Conservation (phyloP, 2,797 vertebrate genomes). For the Hippopotamyrus pictus region DNA sequence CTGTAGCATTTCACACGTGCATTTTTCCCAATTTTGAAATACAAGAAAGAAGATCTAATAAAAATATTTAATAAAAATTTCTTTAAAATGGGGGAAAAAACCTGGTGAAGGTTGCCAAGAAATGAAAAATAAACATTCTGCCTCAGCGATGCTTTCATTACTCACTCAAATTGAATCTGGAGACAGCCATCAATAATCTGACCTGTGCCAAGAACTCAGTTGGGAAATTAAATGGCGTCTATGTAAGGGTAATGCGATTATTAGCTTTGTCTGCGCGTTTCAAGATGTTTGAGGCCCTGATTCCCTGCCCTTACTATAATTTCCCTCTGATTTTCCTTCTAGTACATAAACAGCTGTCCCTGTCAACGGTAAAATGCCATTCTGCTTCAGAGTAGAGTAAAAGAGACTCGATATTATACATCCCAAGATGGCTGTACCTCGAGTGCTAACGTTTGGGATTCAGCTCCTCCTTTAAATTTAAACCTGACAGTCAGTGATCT, state of each 20-base stretch:
- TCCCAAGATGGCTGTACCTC: background rate
- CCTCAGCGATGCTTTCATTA: constrained; percentile 14
- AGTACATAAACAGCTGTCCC: background rate
- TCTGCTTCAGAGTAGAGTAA: background rate
- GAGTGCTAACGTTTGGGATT: background rate
- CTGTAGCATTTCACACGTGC: background rate
- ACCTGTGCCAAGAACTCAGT: constrained; percentile 18
- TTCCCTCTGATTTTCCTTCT: background rate
- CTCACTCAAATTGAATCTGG: constrained; percentile 20
- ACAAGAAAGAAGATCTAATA: constrained; percentile 6
- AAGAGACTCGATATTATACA: background rate
- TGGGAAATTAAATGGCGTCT: constrained; percentile 21
- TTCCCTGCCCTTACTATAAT: constrained; percentile 4
- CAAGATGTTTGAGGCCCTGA: constrained; percentile 11
- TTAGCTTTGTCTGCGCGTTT: constrained; percentile 20
- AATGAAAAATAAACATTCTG: constrained; percentile 21
- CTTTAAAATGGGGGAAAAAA: background rate
- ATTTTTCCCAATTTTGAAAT: constrained; percentile 17
- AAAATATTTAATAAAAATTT: background rate
- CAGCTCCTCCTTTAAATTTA: background rate
- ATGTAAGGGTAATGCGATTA: constrained; percentile 19
- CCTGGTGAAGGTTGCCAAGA: constrained; percentile 4
- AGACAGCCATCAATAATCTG: constrained; percentile 24
- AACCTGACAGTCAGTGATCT: background rate
- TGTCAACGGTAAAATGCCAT: background rate